Evolutionary conservation across 2,113 vertebrate species (phyloP), one percentile per base, ranked within the genome.

Genomic region (Rhynchomys soricoides): DNA sequence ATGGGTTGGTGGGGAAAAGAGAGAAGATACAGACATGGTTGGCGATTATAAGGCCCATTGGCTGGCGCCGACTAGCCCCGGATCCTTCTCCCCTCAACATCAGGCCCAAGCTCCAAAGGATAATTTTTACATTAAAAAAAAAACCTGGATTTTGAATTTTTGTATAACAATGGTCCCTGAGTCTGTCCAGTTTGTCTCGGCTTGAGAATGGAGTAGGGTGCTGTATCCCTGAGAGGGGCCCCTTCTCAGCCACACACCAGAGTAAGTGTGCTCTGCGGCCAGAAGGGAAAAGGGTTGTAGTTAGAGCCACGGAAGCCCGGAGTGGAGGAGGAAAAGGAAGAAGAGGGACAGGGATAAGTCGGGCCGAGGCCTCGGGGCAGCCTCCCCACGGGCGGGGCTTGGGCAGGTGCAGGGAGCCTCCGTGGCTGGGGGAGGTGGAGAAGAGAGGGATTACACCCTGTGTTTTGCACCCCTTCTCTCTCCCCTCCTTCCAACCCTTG

Each of bases 21-120:
- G 82, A 98, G 93, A 97, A 96, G 93, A 98, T 89, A 95, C 83
- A 96, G 97, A 97, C 90, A 96, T 74, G 95, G 68, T 97, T 96
- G 97, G 89, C 79, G 15, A 82, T 96, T 97, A 91, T 74, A 92
- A 73, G 92, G 68, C 89, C 75, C 86, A 7, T 26, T 52, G 52
- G 50, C 12, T 31, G 89, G 12, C 82, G 89, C 45, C 81, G 7
- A 43, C 81, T 52, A 82, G 71, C 31, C 68, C 91, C 34, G 17
- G 73, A 45, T 29, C 74, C 88, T 77, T 89, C 40, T 57, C 1
- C 50, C n/a, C 71, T 48, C 78, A 86, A 45, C 77, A 89, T 64
- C 94, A 85, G 83, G 91, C 82, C 96, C 55, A 90, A 37, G 68
- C 83, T 95, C 71, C 95, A 68, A 88, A 78, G 64, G 78, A 68